Evolutionary conservation across 53 echinoderm and acorn worm species (phyloP).

Genomic region (Echinometra lucunter): DNA sequence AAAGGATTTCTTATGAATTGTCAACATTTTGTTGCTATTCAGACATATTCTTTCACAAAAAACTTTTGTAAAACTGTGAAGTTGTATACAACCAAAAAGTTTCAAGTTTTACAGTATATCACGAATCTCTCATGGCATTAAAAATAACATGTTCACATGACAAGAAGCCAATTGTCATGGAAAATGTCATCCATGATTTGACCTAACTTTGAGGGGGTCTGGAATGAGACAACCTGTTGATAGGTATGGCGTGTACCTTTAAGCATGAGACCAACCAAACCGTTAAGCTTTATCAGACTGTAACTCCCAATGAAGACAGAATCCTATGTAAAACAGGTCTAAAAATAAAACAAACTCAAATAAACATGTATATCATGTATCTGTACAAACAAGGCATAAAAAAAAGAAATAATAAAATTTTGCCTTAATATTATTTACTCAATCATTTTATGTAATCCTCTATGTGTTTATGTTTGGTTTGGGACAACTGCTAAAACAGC

Average conservation of each 20-base stretch:
- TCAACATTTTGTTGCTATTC: too few species aligned
- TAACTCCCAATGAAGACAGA: conserved; percentile 12
- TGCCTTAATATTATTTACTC: neutral
- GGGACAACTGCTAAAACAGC: neutral
- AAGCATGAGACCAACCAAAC: neutral
- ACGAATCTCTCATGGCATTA: neutral
- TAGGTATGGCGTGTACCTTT: neutral
- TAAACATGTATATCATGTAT: neutral
- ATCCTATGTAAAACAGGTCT: neutral
- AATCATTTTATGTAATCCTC: neutral
- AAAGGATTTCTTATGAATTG: too few species aligned
- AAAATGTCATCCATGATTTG: neutral
- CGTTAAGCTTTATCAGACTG: neutral
- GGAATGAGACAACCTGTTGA: conserved; percentile 21
- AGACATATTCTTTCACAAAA: too few species aligned
- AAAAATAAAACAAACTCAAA: neutral
- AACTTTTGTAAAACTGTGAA: too few species aligned
- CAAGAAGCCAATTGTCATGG: neutral
- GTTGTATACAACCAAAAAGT: too few species aligned
- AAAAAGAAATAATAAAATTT: neutral
- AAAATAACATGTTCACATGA: neutral
- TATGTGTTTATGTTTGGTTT: neutral
- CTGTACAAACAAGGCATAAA: neutral
- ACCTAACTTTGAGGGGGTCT: conserved; percentile 26
- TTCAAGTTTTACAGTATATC: neutral